phyloP scores from a whole-genome alignment of 2,113 vertebrate species.

The Lycocorax pyrrhopterus region DNA sequence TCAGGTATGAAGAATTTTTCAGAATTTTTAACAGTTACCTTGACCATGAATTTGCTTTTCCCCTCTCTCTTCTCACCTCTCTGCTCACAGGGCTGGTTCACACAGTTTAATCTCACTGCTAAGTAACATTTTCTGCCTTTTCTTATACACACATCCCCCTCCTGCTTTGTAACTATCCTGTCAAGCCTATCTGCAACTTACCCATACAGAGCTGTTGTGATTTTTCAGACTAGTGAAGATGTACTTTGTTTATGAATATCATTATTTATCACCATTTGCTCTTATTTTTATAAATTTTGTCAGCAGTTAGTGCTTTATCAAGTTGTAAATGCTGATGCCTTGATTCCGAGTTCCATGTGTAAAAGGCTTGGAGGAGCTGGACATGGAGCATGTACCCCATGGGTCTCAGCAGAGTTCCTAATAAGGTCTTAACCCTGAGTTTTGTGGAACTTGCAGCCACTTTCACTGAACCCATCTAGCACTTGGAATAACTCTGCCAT shows the following conservation, averaged over 20 bases:
- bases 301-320: neutral
- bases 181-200: neutral
- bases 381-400: accelerated
- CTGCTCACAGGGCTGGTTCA: neutral
- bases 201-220: neutral
- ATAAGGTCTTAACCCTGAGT: neutral
- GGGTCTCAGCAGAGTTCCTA: neutral
- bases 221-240: neutral
- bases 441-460: neutral
- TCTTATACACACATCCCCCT: accelerated
- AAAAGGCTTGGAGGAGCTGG: neutral
- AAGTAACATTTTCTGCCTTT: neutral
- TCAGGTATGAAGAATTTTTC: neutral
- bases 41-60: neutral
- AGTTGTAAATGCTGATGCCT: neutral
- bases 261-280: neutral
- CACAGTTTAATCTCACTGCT: neutral
- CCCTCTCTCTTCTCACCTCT: accelerated
- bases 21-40: neutral
- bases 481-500: neutral
- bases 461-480: neutral
- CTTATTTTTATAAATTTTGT: neutral
- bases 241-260: neutral
- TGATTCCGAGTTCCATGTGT: neutral
- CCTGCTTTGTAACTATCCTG: neutral